Evolutionary conservation across 2,113 vertebrate genomes (phyloP).

Genomic region (Pangasianodon gigas): DNA sequence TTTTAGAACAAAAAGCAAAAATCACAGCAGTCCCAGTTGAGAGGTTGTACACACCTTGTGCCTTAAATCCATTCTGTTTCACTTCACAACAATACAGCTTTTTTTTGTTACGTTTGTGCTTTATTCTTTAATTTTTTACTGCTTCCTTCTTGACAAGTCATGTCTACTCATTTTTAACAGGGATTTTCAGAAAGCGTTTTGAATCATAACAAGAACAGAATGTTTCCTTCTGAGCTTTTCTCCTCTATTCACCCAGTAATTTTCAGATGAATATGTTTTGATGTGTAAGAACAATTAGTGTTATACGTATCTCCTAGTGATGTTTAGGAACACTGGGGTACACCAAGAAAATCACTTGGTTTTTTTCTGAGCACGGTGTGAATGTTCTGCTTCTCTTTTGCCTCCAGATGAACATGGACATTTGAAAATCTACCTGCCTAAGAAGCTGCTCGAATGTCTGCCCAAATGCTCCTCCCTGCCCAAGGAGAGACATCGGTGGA

Average conservation of each 20-base stretch:
- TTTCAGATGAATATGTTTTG: background rate
- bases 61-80: conserved; percentile 35
- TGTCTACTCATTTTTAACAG: conserved; percentile 7
- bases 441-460: conserved; percentile 99
- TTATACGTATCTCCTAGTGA: background rate
- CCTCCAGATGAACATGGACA: conserved; percentile 96
- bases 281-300: background rate
- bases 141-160: conserved; percentile 23
- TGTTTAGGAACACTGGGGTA: background rate
- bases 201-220: background rate
- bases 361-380: background rate
- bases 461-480: conserved; percentile 99
- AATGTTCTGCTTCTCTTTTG: conserved; percentile 40
- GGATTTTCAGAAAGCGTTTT: background rate
- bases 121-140: background rate
- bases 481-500: conserved; percentile 99
- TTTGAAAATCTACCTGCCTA: conserved; percentile 99
- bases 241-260: conserved; percentile 2
- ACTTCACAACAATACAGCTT: conserved; percentile 10
- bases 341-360: background rate
- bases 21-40: conserved; percentile 29
- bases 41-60: conserved; percentile 1
- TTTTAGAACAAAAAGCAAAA: conserved; percentile 40
- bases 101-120: background rate
- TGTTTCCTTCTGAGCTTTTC: background rate